Percentiles rank a stretch among this genome's conserved stretches.
phyloP scores from a whole-genome alignment of 2,888 invertebrate genomes.

The Melanchra persicariae region DNA sequence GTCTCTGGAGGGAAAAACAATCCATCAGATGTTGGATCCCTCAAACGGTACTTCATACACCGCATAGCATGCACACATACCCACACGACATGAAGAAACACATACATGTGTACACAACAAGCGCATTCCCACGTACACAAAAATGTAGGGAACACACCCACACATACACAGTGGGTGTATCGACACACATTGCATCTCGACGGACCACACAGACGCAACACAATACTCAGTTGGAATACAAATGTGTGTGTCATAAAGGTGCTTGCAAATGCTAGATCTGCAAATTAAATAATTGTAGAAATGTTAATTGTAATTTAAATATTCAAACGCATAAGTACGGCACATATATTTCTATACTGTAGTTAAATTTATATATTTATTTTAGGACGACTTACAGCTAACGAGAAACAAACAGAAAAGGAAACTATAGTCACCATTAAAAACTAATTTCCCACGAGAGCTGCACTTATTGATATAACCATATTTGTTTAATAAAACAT shows the following conservation, averaged over 20 bases:
- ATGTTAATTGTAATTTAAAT: constrained; percentile 23
- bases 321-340: constrained; percentile 5
- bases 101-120: constrained; percentile 25
- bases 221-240: constrained; percentile 64
- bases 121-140: constrained; percentile 51
- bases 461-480: background rate
- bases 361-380: constrained; percentile 14
- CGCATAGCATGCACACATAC: constrained; percentile 61
- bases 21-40: constrained; percentile 76
- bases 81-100: constrained; percentile 40
- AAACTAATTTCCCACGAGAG: constrained; percentile 2
- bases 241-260: constrained; percentile 65
- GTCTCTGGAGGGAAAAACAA: constrained; percentile 75
- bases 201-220: constrained; percentile 54
- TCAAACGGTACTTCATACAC: constrained; percentile 74
- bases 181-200: constrained; percentile 58
- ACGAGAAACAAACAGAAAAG: no score
- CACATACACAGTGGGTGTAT: constrained; percentile 55
- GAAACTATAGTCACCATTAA: no score
- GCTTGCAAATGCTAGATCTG: constrained; percentile 52
- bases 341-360: constrained; percentile 8
- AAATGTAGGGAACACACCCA: constrained; percentile 52
- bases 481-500: constrained; percentile 13
- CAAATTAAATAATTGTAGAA: constrained; percentile 13
- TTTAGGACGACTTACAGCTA: no score